Evolutionary conservation across 2,797 vertebrate genomes (phyloP).

Genomic region (Microctenopoma steveboyesi): DNA sequence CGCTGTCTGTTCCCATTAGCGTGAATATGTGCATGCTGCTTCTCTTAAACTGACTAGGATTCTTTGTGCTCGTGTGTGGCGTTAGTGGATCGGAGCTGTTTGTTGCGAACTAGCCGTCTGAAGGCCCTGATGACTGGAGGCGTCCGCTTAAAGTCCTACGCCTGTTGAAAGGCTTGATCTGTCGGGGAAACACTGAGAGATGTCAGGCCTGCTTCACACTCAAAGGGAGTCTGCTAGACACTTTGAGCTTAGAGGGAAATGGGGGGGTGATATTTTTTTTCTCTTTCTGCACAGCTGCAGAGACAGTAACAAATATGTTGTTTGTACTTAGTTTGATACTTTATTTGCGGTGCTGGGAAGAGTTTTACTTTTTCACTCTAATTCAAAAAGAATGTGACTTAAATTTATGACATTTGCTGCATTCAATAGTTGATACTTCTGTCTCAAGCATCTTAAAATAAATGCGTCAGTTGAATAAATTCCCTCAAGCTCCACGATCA

Average conservation of each 20-base stretch:
- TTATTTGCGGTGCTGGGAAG: conserved; percentile 39
- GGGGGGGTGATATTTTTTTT: conserved; percentile 37
- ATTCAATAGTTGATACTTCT: conserved; percentile 12
- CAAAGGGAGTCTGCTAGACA: conserved; percentile 69
- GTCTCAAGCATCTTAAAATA: conserved; percentile 5
- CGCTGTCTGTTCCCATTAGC: conserved; percentile 84
- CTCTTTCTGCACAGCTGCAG: conserved; percentile 41
- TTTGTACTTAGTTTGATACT: conserved; percentile 49
- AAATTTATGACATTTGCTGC: conserved; percentile 21
- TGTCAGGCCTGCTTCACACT: conserved; percentile 71
- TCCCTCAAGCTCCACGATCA: conserved; percentile 19
- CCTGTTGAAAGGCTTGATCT: conserved; percentile 73
- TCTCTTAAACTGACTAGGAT: conserved; percentile 64
- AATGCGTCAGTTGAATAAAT: conserved; percentile 12
- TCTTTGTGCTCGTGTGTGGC: conserved; percentile 59
- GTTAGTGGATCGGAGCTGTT: conserved; percentile 62
- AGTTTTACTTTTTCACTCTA: conserved; percentile 10
- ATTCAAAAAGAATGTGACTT: conserved; percentile 27
- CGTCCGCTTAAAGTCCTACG: conserved; percentile 69
- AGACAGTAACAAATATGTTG: conserved; percentile 52
- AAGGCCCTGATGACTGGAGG: conserved; percentile 69
- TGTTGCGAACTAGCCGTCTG: conserved; percentile 65
- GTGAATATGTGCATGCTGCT: conserved; percentile 67
- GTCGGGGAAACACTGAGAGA: conserved; percentile 73
- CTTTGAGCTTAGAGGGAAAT: conserved; percentile 62